Evolutionary conservation across 1,140 invertebrate genomes (phyloP), one percentile per base, ranked within the genome.

Genomic region (Zaprionus tsacasi): DNA sequence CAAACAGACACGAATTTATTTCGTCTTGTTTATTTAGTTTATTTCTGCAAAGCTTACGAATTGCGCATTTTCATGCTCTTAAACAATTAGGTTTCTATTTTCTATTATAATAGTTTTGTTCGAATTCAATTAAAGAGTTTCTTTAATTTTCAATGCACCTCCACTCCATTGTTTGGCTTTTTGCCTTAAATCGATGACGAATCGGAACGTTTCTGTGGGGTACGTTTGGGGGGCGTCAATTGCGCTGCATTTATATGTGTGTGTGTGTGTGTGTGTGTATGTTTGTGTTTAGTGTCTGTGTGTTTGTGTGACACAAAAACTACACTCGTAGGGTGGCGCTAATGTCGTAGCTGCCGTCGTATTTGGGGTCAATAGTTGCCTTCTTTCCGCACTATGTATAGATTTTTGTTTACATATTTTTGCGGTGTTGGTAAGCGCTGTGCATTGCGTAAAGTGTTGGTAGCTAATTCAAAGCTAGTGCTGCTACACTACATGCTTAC

Each of bases 101-200:
- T 66, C 68, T 38, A 12, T 69, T 68, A 43, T 45, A 45, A 38
- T 45, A 15, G 6, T 15, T 45, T 45, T 45, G n/a, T 64, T 70
- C 43, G 40, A 45, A 67, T 54, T 70, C 64, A 61, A 70, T 78
- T 81, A 43, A 55, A 48, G 63, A 83, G 72, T 81, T 85, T 68
- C 40, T 60, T 72, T 72, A 79, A 85, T 90, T 86, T 87, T 86
- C 79, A 87, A 43, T 71, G 79, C 66, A 78, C 59, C 63, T 74
- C 45, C 70, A 60, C 43, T 81, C 77, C 78, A 85, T 89, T 89
- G 86, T 90, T 88, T 89, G 67, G 72, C 68, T 87, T 79, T 79
- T 75, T 70, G 82, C 79, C 79, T 70, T 82, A 73, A 87, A 90
- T 90, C 85, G 85, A 89, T 89, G 85, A 89, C 85, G 85, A 89